Conservation (phyloP, 2,888 invertebrate genomes). For the Nephrotoma flavescens region DNA sequence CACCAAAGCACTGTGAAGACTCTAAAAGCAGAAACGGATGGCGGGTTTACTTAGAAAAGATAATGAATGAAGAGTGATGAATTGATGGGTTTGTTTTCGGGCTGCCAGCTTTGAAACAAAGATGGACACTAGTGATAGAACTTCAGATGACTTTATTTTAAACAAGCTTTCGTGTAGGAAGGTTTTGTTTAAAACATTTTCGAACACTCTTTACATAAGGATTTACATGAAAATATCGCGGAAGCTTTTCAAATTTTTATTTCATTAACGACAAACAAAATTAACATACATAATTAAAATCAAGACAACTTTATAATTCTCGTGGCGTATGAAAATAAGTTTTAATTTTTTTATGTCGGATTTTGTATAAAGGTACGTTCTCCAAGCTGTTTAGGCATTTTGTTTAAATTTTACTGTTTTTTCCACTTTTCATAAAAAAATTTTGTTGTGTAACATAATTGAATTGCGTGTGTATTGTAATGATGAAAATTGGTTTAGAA, state of each 20-base stretch:
- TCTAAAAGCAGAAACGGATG: too few species aligned
- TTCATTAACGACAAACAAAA: not conserved
- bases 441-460: not conserved
- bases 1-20: too few species aligned
- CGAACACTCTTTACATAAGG: too few species aligned
- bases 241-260: not conserved
- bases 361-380: not conserved
- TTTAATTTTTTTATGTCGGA: not conserved
- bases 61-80: too few species aligned
- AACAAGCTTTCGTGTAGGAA: too few species aligned
- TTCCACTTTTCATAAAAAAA: not conserved
- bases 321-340: not conserved
- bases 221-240: not conserved
- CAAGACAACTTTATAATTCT: constrained; percentile 6
- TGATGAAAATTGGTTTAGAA: not conserved
- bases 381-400: not conserved
- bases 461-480: not conserved
- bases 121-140: too few species aligned
- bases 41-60: too few species aligned
- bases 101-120: too few species aligned
- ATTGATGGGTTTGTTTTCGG: too few species aligned
- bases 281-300: constrained; percentile 6
- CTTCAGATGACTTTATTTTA: too few species aligned
- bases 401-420: not conserved
- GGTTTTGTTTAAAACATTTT: too few species aligned